Percentiles rank a stretch among this genome's conserved stretches.
Conservation (phyloP, 2,797 vertebrate species). For the Clarias laeviceps region DNA sequence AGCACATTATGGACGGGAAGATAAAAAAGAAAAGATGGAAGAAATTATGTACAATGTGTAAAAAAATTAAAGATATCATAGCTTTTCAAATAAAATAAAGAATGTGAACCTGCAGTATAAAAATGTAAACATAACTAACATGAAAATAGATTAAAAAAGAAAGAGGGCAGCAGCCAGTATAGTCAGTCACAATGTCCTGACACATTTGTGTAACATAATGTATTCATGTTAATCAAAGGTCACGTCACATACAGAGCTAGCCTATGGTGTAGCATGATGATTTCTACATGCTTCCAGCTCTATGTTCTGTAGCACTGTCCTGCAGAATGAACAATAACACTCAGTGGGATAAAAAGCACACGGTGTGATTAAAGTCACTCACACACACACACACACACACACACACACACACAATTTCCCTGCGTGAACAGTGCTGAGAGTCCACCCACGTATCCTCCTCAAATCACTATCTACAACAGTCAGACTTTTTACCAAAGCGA, state of each 20-base stretch:
- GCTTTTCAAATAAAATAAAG: background rate
- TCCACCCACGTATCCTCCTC: slow-evolving; percentile 40
- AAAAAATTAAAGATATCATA: background rate
- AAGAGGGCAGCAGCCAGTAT: background rate
- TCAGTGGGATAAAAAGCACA: slow-evolving; percentile 35
- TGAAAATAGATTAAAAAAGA: no score
- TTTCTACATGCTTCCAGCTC: background rate
- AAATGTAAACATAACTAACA: no score
- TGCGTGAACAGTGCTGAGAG: slow-evolving; percentile 28
- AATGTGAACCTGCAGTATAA: no score
- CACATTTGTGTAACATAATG: slow-evolving; percentile 49
- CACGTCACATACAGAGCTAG: slow-evolving; percentile 36
- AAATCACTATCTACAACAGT: slow-evolving; percentile 30
- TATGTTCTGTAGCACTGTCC: slow-evolving; percentile 3
- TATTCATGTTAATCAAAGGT: slow-evolving; percentile 58
- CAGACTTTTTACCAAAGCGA: slow-evolving; percentile 34
- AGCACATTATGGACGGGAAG: background rate
- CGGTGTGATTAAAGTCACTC: slow-evolving; percentile 41
- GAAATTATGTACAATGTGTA: background rate
- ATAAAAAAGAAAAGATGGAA: background rate
- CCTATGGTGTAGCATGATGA: background rate
- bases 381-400: slow-evolving; percentile 20
- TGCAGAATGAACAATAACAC: slow-evolving; percentile 43
- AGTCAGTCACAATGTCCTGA: slow-evolving; percentile 49
- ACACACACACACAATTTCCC: slow-evolving; percentile 26